A percentile compares a stretch with the other conserved stretches of the same genome.
These are phyloP conservation scores for Odontophorus gujanensis DNA, from an alignment of 2,113 vertebrate genomes.

Conservation along the genomic window DNA sequence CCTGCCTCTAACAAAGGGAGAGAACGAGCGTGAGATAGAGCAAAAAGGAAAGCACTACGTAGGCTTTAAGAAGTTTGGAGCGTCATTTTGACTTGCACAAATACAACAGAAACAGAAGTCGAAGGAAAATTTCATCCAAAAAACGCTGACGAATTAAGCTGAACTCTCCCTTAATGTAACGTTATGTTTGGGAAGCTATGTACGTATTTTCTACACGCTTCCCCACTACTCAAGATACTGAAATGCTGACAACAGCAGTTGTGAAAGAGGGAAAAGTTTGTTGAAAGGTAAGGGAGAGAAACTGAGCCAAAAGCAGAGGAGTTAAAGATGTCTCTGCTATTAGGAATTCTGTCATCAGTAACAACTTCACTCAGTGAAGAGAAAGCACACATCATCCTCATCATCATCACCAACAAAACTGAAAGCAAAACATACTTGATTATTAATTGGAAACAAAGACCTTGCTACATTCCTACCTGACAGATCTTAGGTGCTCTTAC, in stretches of 20 bases:
- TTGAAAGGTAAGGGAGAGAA: constrained; percentile 17
- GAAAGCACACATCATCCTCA: background rate
- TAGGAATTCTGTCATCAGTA: background rate
- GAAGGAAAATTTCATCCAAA: background rate
- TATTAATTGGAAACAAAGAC: constrained; percentile 37
- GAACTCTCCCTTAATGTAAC: background rate
- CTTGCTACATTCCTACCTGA: background rate
- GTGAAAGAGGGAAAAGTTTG: constrained; percentile 13
- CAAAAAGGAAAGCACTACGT: background rate
- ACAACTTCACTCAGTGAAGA: background rate
- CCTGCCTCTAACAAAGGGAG: background rate
- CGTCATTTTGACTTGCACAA: background rate
- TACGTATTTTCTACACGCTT: background rate
- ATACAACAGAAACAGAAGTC: background rate
- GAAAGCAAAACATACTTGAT: background rate
- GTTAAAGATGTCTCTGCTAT: background rate
- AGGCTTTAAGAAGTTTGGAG: background rate
- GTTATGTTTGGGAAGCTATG: background rate
- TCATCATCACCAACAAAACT: constrained; percentile 8
- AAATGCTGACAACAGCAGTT: background rate
- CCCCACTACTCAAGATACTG: background rate
- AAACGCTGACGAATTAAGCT: background rate
- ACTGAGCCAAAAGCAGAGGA: background rate
- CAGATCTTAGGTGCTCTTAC: constrained; percentile 14
- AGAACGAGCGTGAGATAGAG: background rate